Evolutionary conservation across 2,113 vertebrate species (phyloP), one percentile per base, ranked within the genome.

Genomic region (Amphilophus citrinellus): DNA sequence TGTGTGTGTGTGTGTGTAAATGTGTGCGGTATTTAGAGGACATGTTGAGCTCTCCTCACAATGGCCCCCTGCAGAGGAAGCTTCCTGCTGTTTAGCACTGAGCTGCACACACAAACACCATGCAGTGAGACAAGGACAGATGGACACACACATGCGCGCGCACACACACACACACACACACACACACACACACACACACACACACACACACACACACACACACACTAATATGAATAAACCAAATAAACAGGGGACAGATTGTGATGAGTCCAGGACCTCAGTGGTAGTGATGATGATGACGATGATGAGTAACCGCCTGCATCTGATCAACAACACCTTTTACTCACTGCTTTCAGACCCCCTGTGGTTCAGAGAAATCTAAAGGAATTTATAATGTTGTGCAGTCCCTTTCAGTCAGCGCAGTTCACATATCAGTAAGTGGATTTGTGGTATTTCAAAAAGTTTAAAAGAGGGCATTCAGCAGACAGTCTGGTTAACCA

Each of bases 71-170:
- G 56, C 79, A 50, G 65, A 50, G 14, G 39, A 73, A 61, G 44
- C 65, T 73, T 61, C 56, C 65, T 37, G 57, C 65, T 81, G 79
- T 73, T 81, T 73, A 81, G 44, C 57, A 13, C 65, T n/a, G 17
- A 80, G 53, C 35, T 47, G 30, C 66, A 24, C 18, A 82, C 66
- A 82, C 50, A 78, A 15, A 76, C 57, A 50, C 59, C 59, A 61
- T 61, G 0, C 27, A 53, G 66, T 30, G 76, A 50, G 17, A 50
- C 76, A 47, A 50, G 76, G 11, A 61, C 76, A 78, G 59, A 78
- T 62, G 76, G 76, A 62, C 61, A 63, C 27, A 61, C 39, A 32
- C 24, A 27, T 5, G 24, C 24, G 32, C 32, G 32, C 32, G 6
- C 32, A 6, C 32, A 1, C 37, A 13, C 62, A 42, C 18, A 37